Evolutionary conservation across 2,113 vertebrate genomes (phyloP).

Genomic region (Genyomyrus donnyi): DNA sequence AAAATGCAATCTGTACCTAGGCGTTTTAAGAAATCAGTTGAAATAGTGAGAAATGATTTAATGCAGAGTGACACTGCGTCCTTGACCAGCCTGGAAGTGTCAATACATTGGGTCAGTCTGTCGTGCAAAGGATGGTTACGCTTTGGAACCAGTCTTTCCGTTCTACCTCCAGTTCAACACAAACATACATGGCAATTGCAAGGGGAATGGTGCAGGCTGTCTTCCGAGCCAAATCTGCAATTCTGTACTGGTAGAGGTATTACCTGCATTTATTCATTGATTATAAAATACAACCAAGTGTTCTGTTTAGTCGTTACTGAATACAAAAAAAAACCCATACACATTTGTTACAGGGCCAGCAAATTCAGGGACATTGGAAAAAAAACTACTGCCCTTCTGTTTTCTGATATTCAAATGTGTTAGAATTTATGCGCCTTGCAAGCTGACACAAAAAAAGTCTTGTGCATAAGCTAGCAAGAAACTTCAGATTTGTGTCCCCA

Average conservation of each 20-base stretch:
- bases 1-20: constrained; percentile 36
- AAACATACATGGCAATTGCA: background rate
- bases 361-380: background rate
- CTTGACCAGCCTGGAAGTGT: constrained; percentile 29
- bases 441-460: background rate
- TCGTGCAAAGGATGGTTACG: background rate
- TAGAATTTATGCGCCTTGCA: background rate
- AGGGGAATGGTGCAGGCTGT: background rate
- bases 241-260: background rate
- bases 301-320: background rate
- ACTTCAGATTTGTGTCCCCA: background rate
- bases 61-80: constrained; percentile 37
- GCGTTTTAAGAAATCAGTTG: constrained; percentile 24
- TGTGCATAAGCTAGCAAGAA: background rate
- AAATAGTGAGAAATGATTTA: constrained; percentile 24
- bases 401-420: background rate
- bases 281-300: background rate
- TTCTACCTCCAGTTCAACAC: background rate
- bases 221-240: background rate
- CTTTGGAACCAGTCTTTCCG: background rate
- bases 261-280: background rate
- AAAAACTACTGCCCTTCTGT: background rate
- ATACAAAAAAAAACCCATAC: background rate
- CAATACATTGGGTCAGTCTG: constrained; percentile 30
- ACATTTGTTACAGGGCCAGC: background rate